These are phyloP conservation scores for Hybos culiciformis DNA, from an alignment of 2,888 invertebrate genomes.

Conservation along the genomic window DNA sequence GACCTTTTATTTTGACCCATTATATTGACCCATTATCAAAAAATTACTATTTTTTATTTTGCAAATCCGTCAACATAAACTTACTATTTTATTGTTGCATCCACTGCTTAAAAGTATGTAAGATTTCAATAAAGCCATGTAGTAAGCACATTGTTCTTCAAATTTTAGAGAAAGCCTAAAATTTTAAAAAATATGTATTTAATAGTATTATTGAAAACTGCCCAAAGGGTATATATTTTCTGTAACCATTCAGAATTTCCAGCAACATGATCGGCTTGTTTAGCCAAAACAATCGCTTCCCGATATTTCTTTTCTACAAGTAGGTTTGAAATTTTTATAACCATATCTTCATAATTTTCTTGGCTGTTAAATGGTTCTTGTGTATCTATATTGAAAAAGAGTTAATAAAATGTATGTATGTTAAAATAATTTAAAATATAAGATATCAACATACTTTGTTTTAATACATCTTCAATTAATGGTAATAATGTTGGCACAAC, in stretches of 20 bases:
- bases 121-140: slow-evolving; percentile 27
- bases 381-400: not conserved
- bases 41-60: too few relatives aligned
- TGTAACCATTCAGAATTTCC: slow-evolving; percentile 26
- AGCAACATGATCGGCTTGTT: slow-evolving; percentile 27
- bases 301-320: slow-evolving; percentile 27
- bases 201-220: not conserved
- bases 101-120: slow-evolving; percentile 29
- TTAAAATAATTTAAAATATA: not conserved
- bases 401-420: not conserved
- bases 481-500: slow-evolving; percentile 25
- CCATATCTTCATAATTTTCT: slow-evolving; percentile 27
- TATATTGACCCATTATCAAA: too few relatives aligned
- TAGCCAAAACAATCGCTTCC: slow-evolving; percentile 27
- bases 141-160: slow-evolving; percentile 30
- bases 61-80: slow-evolving; percentile 12
- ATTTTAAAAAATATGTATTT: not conserved
- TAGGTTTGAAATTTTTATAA: slow-evolving; percentile 24
- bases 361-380: slow-evolving; percentile 13
- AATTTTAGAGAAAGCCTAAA: slow-evolving; percentile 19
- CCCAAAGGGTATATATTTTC: not conserved
- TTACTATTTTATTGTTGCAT: slow-evolving; percentile 25
- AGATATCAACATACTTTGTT: slow-evolving; percentile 18
- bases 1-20: too few relatives aligned
- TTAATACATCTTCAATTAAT: slow-evolving; percentile 24